These are phyloP conservation scores for Chrysopilus asiliformis DNA, from an alignment of 2,888 invertebrate species.

Conservation along the genomic window DNA sequence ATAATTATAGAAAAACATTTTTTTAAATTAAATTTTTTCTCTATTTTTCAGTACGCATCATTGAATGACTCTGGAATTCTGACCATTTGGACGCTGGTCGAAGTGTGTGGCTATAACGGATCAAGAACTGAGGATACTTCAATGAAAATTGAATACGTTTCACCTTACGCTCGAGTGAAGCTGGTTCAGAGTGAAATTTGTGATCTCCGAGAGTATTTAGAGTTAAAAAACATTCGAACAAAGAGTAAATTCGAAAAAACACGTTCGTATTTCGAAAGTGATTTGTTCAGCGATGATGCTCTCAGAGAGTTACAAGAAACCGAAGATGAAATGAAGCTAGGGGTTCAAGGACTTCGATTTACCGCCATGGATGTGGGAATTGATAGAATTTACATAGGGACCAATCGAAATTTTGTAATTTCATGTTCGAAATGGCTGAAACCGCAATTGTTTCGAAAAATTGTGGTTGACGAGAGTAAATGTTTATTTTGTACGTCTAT, in stretches of 20 bases:
- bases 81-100: constrained; percentile 36
- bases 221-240: constrained; percentile 19
- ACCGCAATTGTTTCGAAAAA: constrained; percentile 24
- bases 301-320: constrained; percentile 28
- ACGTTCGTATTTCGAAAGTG: constrained; percentile 30
- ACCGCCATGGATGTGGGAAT: constrained; percentile 27
- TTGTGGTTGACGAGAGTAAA: constrained; percentile 26
- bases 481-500: constrained; percentile 30
- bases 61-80: constrained; percentile 35
- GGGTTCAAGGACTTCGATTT: constrained; percentile 28
- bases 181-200: constrained; percentile 29
- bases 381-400: constrained; percentile 22
- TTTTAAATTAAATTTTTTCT: neutral
- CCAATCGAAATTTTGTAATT: constrained; percentile 31
- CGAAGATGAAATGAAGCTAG: constrained; percentile 15
- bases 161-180: constrained; percentile 33
- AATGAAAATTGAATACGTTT: constrained; percentile 23
- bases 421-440: constrained; percentile 29
- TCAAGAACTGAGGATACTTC: constrained; percentile 9
- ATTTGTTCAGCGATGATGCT: constrained; percentile 31
- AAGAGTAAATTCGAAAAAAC: constrained; percentile 30
- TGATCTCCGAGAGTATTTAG: constrained; percentile 26
- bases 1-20: neutral
- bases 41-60: constrained; percentile 29
- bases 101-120: too few relatives aligned